phyloP scores from a whole-genome alignment of 2,888 invertebrate species.

The Eurois occulta region DNA sequence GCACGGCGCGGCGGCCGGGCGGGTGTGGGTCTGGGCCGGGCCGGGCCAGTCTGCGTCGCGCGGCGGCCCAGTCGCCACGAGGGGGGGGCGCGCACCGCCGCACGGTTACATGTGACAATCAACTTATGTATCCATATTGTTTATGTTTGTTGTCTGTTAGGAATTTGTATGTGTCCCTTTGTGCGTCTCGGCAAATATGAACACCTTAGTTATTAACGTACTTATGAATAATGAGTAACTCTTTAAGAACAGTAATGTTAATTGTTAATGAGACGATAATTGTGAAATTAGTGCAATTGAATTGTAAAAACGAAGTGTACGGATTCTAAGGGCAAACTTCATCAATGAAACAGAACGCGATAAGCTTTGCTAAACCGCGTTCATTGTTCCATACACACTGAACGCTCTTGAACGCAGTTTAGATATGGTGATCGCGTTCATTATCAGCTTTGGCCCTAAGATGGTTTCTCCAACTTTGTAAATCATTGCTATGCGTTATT shows the following conservation, averaged over 20 bases:
- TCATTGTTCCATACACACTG: not conserved
- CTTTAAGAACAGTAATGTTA: constrained; percentile 20
- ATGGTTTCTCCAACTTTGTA: not conserved
- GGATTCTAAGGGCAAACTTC: not conserved
- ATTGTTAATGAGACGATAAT: constrained; percentile 20
- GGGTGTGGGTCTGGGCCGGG: constrained; percentile 52
- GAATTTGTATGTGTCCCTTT: constrained; percentile 59
- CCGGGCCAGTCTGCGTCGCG: constrained; percentile 72
- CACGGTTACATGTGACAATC: constrained; percentile 67
- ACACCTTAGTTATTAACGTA: constrained; percentile 25
- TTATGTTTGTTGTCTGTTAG: constrained; percentile 63
- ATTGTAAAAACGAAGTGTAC: constrained; percentile 11
- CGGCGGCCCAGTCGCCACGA: constrained; percentile 65
- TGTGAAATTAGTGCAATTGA: constrained; percentile 42
- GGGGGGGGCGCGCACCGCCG: constrained; percentile 71
- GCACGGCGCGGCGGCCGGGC: constrained; percentile 68
- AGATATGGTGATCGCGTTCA: not conserved
- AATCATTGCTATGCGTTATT: not conserved
- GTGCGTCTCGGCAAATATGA: constrained; percentile 49
- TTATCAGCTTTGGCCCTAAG: not conserved
- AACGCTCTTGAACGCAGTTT: not conserved
- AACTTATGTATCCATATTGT: constrained; percentile 65
- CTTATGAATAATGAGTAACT: constrained; percentile 16
- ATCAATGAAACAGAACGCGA: not conserved
- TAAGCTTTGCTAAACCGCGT: not conserved